Conservation (phyloP, 2,797 vertebrate genomes). For the Enteromius mattozi region DNA sequence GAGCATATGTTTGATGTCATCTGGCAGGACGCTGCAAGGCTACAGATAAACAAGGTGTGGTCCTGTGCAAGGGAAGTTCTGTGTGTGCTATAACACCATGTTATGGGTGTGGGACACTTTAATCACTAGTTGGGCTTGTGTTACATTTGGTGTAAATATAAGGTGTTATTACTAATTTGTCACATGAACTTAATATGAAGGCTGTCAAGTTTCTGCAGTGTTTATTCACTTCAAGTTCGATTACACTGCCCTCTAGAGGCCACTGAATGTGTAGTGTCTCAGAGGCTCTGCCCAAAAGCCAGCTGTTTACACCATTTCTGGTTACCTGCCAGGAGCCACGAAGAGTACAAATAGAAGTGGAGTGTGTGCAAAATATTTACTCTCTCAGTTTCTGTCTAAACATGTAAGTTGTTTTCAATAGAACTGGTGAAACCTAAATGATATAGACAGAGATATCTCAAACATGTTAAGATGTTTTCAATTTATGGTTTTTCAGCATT, state of each 20-base stretch:
- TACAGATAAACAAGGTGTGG: conserved; percentile 36
- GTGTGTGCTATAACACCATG: not conserved
- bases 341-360: conserved; percentile 37
- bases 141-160: not conserved
- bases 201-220: not conserved
- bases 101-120: conserved; percentile 3
- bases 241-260: conserved; percentile 61
- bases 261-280: not conserved
- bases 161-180: not conserved
- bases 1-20: conserved; percentile 44
- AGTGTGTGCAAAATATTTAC: conserved; percentile 43
- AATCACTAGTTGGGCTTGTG: not conserved
- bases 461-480: not conserved
- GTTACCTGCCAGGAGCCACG: conserved; percentile 35
- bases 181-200: not conserved
- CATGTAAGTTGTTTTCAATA: not conserved
- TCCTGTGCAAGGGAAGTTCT: conserved; percentile 3
- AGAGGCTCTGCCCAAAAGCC: conserved; percentile 20
- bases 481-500: not conserved
- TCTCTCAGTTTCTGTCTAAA: conserved; percentile 19
- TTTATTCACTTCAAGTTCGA: not conserved
- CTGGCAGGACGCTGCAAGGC: conserved; percentile 7
- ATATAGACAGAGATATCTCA: not conserved
- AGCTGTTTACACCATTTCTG: conserved; percentile 52
- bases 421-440: not conserved